Evolutionary conservation across 2,797 vertebrate species (phyloP).

Genomic region (Aythya fuligula): DNA sequence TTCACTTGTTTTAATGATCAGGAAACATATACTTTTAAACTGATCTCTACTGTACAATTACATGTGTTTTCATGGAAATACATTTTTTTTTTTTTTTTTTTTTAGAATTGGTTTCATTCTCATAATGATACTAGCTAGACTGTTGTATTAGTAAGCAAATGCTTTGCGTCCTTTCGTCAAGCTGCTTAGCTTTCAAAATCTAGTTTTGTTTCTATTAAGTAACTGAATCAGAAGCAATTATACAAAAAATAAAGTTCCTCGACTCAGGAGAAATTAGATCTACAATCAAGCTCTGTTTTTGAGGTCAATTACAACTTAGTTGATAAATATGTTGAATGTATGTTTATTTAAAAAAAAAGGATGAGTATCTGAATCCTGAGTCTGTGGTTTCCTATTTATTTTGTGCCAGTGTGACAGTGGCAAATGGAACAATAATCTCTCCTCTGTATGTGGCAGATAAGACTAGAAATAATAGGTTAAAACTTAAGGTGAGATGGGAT

Average conservation of each 20-base stretch:
- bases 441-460: background rate
- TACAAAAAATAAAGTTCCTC: background rate
- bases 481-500: background rate
- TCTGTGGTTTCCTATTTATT: background rate
- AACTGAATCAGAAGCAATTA: background rate
- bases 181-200: conserved; percentile 18
- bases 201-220: background rate
- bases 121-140: background rate
- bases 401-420: background rate
- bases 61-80: conserved; percentile 53
- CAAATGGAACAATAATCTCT: background rate
- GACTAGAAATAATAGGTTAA: background rate
- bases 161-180: background rate
- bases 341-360: background rate
- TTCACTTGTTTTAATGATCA: conserved; percentile 50
- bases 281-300: background rate
- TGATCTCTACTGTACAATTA: conserved; percentile 60
- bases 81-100: background rate
- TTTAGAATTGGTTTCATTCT: conserved; percentile 31
- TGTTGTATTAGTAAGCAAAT: conserved; percentile 24
- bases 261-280: background rate
- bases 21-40: conserved; percentile 55
- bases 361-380: background rate
- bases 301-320: background rate
- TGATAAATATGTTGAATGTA: background rate